phyloP scores from a whole-genome alignment of 92 coral and sea anemone genomes.

The Bergia sp. region DNA sequence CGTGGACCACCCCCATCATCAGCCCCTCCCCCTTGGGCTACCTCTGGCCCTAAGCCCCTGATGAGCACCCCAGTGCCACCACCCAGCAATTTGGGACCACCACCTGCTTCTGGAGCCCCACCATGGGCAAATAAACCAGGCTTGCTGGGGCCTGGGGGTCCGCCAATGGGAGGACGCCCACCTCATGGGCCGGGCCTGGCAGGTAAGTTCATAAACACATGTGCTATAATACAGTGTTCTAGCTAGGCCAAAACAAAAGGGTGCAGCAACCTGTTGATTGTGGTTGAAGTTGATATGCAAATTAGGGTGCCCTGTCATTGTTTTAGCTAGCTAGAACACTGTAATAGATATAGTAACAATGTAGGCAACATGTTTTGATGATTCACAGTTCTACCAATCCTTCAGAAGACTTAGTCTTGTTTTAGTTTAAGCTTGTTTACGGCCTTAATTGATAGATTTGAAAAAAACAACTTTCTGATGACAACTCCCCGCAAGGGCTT shows the following conservation, averaged over 20 bases:
- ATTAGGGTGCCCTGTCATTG: too few species aligned
- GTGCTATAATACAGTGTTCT: too few species aligned
- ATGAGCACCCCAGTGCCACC: constrained; percentile 98
- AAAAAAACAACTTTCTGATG: too few species aligned
- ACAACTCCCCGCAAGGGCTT: too few species aligned
- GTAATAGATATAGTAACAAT: background rate
- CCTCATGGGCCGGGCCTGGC: constrained; percentile 37
- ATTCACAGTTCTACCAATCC: too few species aligned
- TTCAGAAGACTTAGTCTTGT: too few species aligned
- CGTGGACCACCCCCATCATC: constrained; percentile 60
- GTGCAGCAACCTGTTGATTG: too few species aligned
- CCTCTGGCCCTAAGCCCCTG: constrained; percentile 82
- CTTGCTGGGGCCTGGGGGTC: constrained; percentile 41
- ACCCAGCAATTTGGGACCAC: constrained; percentile 79
- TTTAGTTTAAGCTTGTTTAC: too few species aligned
- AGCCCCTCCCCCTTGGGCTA: constrained; percentile 62
- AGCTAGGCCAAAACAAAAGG: too few species aligned
- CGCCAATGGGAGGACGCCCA: constrained; percentile 44
- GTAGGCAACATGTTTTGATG: background rate
- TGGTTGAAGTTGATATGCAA: too few species aligned
- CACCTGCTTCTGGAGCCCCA: constrained; percentile 66
- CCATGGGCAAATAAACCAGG: constrained; percentile 59
- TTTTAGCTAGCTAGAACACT: too few species aligned
- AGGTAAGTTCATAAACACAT: background rate
- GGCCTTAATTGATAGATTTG: too few species aligned